Evolutionary conservation across 2,113 vertebrate genomes (phyloP).

Genomic region (Urocolius indicus): DNA sequence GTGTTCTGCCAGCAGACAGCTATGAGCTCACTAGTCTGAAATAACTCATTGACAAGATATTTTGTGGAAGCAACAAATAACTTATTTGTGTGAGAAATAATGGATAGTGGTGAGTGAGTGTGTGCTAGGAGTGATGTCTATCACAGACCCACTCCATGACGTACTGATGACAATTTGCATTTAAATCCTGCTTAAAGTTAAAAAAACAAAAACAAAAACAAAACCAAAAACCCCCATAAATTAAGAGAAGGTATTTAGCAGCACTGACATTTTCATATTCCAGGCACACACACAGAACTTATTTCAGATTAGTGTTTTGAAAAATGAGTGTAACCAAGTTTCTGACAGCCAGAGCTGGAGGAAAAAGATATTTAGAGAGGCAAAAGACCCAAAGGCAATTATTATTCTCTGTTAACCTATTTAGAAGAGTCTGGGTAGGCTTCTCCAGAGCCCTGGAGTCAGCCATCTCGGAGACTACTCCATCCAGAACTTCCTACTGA

Average conservation of each 20-base stretch:
- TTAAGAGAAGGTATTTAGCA: not conserved
- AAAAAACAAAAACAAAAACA: not conserved
- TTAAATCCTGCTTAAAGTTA: not conserved
- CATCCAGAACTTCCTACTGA: not conserved
- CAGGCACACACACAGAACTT: not conserved
- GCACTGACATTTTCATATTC: conserved; percentile 38
- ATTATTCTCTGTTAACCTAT: conserved; percentile 13
- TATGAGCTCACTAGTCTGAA: conserved; percentile 80
- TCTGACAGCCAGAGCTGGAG: not conserved
- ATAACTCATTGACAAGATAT: conserved; percentile 63
- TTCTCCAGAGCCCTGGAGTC: not conserved
- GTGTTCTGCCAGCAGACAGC: conserved; percentile 78
- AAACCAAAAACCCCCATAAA: not conserved
- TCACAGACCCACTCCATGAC: not conserved
- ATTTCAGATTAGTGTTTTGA: conserved; percentile 23
- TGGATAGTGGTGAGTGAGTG: not conserved
- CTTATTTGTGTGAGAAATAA: conserved; percentile 47
- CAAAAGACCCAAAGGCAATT: not conserved
- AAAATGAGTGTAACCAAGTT: conserved; percentile 12
- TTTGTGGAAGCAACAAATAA: conserved; percentile 39
- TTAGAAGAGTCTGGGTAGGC: not conserved
- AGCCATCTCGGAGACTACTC: not conserved
- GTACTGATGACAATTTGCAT: not conserved
- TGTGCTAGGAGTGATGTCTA: fast-evolving
- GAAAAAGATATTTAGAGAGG: not conserved